Base-by-base conservation (phyloP, 2,113 vertebrate species). In the Neodontobutis hainanensis region DNA sequence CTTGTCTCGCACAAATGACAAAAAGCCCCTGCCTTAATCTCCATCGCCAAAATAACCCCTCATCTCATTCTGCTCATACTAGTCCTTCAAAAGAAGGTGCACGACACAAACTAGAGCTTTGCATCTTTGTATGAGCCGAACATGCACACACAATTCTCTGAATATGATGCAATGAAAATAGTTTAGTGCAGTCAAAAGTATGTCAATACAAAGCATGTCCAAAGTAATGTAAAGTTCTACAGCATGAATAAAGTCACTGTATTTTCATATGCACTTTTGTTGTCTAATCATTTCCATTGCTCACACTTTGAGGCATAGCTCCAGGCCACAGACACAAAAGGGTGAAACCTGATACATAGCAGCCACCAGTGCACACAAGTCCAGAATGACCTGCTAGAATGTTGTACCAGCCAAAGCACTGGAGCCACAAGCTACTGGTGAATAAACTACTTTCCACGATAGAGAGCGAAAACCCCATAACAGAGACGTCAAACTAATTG, bases 1-100 rank as follows among this genome's bases (percentile, higher is more conserved):
- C 96, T 94, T 98, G 97, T 98, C 97, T 98, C 96, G 94, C 95
- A 97, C 95, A 98, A 96, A 99, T 99, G 97, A 98, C 96, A 98
- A 99, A 99, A 98, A 98, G 96, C 94, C 90, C 91, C 92, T 92
- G 90, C 92, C 91, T 93, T 92, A 93, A 93, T 93, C 92, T 94
- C 90, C 92, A 93, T 92, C 91, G 90, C 90, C 92, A 94, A 94
- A 94, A 95, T 95, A 97, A 96, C 95, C 95, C 95, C 95, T 95
- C 95, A 94, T 96, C 95, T 95, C 94, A 94, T 95, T 95, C 93
- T 95, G 93, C 94, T 94, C 92, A 92, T 95, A 93, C 94, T 88
- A 91, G 91, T 89, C 90, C 89, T 91, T 91, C 87, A 91, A 88
- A 90, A 90, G 92, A 94, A 94, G 93, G 93, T 83, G 81, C 93